Conservation (phyloP, 1,140 invertebrate species). For the Nephila pilipes region DNA sequence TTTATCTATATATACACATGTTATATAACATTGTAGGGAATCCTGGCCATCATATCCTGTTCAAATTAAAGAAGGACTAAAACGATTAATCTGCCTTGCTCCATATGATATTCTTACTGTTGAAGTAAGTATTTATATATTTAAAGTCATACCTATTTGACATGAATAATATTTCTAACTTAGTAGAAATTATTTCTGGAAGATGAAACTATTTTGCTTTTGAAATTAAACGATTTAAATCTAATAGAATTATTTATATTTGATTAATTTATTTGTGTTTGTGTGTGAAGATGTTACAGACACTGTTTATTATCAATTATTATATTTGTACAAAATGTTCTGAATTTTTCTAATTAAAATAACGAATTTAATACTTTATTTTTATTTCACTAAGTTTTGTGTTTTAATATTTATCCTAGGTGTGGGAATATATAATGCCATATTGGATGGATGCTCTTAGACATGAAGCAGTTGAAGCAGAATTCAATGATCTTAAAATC, state of each 20-base stretch:
- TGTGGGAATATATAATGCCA: constrained; percentile 99
- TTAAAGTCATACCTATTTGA: not conserved
- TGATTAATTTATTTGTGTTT: too few species aligned
- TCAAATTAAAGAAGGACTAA: constrained; percentile 96
- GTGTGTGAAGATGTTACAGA: too few species aligned
- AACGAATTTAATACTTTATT: too few species aligned
- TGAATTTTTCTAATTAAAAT: too few species aligned
- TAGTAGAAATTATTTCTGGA: too few species aligned
- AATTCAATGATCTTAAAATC: constrained; percentile 94
- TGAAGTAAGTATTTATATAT: constrained; percentile 84
- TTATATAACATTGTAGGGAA: constrained; percentile 71
- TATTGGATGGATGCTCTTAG: constrained; percentile 99
- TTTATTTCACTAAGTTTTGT: too few species aligned
- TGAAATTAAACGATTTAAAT: too few species aligned
- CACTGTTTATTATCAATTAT: too few species aligned
- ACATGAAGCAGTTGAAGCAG: constrained; percentile 95
- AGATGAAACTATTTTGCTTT: too few species aligned
- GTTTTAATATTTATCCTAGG: constrained; percentile 78
- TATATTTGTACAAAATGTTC: too few species aligned
- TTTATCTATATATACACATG: too few species aligned
- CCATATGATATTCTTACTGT: constrained; percentile 98
- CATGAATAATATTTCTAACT: not conserved
- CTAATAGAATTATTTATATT: too few species aligned
- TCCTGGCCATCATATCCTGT: constrained; percentile 87
- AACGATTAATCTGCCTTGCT: constrained; percentile 95